Base-by-base conservation (phyloP, 2,888 invertebrate species). In the Hoplodrina blanda region DNA sequence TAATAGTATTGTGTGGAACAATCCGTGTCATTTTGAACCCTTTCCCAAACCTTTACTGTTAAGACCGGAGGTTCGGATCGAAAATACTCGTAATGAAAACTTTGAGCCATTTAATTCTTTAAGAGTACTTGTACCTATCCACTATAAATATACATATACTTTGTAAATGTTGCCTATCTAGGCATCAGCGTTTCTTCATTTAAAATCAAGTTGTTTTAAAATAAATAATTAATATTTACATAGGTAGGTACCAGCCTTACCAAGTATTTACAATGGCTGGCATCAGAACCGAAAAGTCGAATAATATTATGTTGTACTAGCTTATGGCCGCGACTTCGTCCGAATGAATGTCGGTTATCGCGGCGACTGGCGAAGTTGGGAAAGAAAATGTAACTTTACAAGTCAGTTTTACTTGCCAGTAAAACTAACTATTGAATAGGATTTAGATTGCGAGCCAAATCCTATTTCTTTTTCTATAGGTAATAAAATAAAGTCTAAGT, bases 1-100 rank as follows among this genome's bases (percentile, higher is more conserved):
- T 88, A 87, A 85, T 87, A 86, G 88, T 87, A 91, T 91, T 91
- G 91, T 91, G 84, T 85, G 82, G 89, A 89, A 91, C 90, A 91
- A 91, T 92, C 85, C 85, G 85, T 87, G 63, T 85, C 85, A 83
- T 85, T 83, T 78, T 71, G 72, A 70, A 80, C 79, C 81, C 81
- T 87, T 89, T 86, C 80, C 80, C 85, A 73, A 86, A 56, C 50
- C 44, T 52, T 49, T n/a, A 25, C 8, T 52, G 25, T 19, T 30
- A 46, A n/a, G 11, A 33, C n/a, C 0, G 57, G 11, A 15, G 44
- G 46, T 50, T 61, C 2, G 20, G n/a, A 15, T 56, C 17, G 52
- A 25, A 33, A 69, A 25, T 54, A 50, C 6, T 33, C 19, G 10
- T 7, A 52, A 44, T 41, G 11, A 61, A n/a, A 49, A 49, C 5